Evolutionary conservation across 2,797 vertebrate genomes (phyloP), one percentile per base, ranked within the genome.

Genomic region (Acanthurus leucopareius): DNA sequence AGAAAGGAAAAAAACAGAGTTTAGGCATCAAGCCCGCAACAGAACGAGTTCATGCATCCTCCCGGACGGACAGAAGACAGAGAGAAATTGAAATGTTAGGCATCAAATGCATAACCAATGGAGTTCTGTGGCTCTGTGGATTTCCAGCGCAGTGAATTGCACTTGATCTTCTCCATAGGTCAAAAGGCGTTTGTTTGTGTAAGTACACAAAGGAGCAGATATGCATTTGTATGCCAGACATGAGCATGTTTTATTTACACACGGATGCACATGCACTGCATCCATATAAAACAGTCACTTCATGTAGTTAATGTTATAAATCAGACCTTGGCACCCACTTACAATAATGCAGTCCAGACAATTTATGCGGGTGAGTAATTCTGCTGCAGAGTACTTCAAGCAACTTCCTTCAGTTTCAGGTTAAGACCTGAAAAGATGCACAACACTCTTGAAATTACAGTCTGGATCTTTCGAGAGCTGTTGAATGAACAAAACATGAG

Each of bases 21-120:
- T 89, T 83, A 88, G 83, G 84, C 84, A 87, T 83, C 28, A 40
- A 82, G 82, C 82, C 75, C 57, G 57, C 75, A 84, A 80, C 73
- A 80, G 49, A 82, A 76, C 79, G 64, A 79, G 83, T 86, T 79
- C 51, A 63, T 78, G 58, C 71, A 69, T 87, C 66, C 75, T 76
- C 75, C 25, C 45, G 6, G 75, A 86, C 69, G 71, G 72, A 62
- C 75, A 80, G 44, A 20, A 53, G 70, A 69, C 57, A 73, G 66
- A 80, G 52, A 84, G 68, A 79, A 84, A 84, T 69, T n/a, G 51
- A 86, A 89, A 82, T 72, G 66, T 56, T 63, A 38, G 70, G 61
- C 81, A 85, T 88, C 68, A 83, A 82, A 83, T 83, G 58, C 48
- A 68, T 44, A 75, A 70, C 49, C 77, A 89, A 85, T 77, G 11